Conservation (phyloP, 2,113 vertebrate genomes). For the Todiramphus saurophagus region DNA sequence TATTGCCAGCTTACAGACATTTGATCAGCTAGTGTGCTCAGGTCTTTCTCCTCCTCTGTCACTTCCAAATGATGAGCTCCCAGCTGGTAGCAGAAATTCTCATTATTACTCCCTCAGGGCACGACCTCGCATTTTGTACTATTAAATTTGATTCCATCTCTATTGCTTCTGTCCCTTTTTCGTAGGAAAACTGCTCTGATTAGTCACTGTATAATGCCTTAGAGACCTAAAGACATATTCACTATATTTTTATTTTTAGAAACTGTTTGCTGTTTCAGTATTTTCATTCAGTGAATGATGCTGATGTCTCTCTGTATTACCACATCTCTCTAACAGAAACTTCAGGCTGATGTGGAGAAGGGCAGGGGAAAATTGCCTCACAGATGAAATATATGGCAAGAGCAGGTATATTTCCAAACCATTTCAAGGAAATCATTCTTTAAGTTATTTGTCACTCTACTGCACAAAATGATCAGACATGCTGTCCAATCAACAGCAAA, state of each 20-base stretch:
- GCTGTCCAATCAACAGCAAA: constrained; percentile 22
- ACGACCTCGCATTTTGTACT: constrained; percentile 50
- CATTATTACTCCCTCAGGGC: constrained; percentile 64
- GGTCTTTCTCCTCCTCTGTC: constrained; percentile 65
- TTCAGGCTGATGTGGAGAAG: constrained; percentile 8
- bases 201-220: constrained; percentile 51
- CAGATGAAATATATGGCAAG: constrained; percentile 23
- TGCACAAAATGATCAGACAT: background rate
- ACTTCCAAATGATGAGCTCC: constrained; percentile 67
- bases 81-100: constrained; percentile 69
- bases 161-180: constrained; percentile 57
- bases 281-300: constrained; percentile 63
- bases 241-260: constrained; percentile 66
- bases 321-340: constrained; percentile 46
- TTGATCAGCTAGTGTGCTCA: constrained; percentile 3
- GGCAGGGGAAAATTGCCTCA: constrained; percentile 39
- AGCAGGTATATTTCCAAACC: constrained; percentile 20
- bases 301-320: constrained; percentile 60
- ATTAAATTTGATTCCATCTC: constrained; percentile 65
- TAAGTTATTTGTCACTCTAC: constrained; percentile 24
- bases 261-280: constrained; percentile 58
- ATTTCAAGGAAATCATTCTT: constrained; percentile 40
- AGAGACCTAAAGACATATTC: constrained; percentile 58
- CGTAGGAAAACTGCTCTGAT: constrained; percentile 42
- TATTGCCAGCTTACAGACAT: constrained; percentile 47